A percentile compares a stretch with the other conserved stretches of the same genome.
phyloP scores from a whole-genome alignment of 2,113 vertebrate species.

The Phalacrocorax aristotelis region DNA sequence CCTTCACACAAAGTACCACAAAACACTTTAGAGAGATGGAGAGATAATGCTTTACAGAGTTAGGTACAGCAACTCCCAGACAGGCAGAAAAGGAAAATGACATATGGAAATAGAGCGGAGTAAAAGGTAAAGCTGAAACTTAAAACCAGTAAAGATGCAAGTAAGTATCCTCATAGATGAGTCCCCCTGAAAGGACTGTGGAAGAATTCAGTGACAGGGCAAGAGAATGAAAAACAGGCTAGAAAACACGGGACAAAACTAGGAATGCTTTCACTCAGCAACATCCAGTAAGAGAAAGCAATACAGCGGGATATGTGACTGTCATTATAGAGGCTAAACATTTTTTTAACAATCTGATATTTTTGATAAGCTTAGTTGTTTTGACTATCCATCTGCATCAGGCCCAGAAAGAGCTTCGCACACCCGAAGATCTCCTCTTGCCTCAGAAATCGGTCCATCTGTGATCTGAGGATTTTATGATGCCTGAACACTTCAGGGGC shows the following conservation, averaged over 20 bases:
- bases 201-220: constrained; percentile 10
- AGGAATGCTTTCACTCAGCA: neutral
- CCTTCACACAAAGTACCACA: constrained; percentile 71
- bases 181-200: neutral
- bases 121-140: constrained; percentile 57
- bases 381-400: neutral
- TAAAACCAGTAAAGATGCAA: constrained; percentile 65
- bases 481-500: constrained; percentile 28
- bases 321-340: neutral
- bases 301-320: neutral
- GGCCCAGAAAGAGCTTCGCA: neutral
- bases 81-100: constrained; percentile 71
- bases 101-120: constrained; percentile 65
- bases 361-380: neutral
- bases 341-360: neutral
- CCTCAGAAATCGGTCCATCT: neutral
- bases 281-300: neutral
- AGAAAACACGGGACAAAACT: neutral
- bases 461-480: constrained; percentile 40
- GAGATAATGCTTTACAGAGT: constrained; percentile 71
- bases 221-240: neutral
- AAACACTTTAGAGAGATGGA: constrained; percentile 72
- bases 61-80: constrained; percentile 66
- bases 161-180: constrained; percentile 49
- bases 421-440: neutral